phyloP scores from a whole-genome alignment of 2,797 vertebrate species.

The Anableps anableps region DNA sequence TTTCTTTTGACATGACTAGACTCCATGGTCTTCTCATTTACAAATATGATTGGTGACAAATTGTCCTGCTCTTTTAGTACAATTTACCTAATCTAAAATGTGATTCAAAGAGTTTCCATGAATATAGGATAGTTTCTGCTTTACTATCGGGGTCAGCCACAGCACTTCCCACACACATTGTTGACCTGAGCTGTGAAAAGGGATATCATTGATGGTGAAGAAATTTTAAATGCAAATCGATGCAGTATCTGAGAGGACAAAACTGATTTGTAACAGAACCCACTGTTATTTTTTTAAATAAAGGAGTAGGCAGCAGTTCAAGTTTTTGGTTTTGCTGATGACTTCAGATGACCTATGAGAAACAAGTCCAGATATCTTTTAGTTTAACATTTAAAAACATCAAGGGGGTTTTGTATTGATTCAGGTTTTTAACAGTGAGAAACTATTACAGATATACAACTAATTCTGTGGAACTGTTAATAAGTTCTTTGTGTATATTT shows the following conservation, averaged over 20 bases:
- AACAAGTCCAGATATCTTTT: background rate
- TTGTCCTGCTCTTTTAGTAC: conserved; percentile 2
- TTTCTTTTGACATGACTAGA: background rate
- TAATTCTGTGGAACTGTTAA: too few relatives aligned
- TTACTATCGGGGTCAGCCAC: conserved; percentile 24
- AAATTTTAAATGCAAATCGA: conserved; percentile 44
- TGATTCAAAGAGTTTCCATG: conserved; percentile 1
- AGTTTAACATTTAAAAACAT: background rate
- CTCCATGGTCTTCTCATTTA: background rate
- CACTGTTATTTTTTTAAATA: conserved; percentile 1
- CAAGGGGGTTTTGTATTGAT: background rate
- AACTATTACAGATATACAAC: background rate
- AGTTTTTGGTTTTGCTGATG: conserved; percentile 14
- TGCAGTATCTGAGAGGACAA: conserved; percentile 34
- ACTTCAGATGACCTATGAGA: conserved; percentile 23
- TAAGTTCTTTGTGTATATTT: too few relatives aligned
- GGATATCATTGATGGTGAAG: conserved; percentile 16
- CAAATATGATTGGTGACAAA: background rate
- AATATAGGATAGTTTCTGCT: conserved; percentile 8
- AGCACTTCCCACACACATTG: conserved; percentile 52
- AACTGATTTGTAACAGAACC: conserved; percentile 19
- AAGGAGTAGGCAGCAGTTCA: conserved; percentile 17
- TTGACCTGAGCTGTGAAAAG: conserved; percentile 37
- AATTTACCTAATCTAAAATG: background rate
- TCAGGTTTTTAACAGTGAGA: background rate